Evolutionary conservation across 2,888 invertebrate genomes (phyloP), one percentile per base, ranked within the genome.

Genomic region (Nowickia ferox): DNA sequence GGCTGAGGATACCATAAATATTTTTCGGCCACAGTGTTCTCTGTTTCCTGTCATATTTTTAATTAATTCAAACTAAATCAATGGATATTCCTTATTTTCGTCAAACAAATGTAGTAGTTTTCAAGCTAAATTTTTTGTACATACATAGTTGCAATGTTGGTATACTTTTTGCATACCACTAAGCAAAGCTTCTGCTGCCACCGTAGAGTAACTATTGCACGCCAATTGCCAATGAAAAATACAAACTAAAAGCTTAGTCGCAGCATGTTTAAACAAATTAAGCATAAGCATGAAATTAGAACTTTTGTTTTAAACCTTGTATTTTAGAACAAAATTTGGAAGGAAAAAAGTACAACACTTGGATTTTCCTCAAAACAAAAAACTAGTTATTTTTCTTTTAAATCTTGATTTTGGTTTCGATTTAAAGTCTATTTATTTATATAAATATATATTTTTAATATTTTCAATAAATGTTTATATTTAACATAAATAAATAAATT

Each of bases 401-500:
- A 81, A 85, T 85, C 82, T 86, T 76, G 79, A 83, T 86, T 71
- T 59, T 46, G 40, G n/a, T 44, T 53, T 46, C 44, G 61, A 71
- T 63, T 63, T 48, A 48, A 40, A 59, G 42, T 51, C 42, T 42
- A 76, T 79, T 71, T 55, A 48, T 61, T 46, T 42, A 8, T 44
- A 6, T 48, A 38, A n/a, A n/a, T 59, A 30, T 30, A 30, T 46
- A 15, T 55, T 48, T 69, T 72, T 59, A 40, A 40, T 80, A 53
- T 69, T 81, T 69, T 77, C 57, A 83, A 86, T 86, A 86, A 86
- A 75, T 82, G 82, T 75, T 86, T 83, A 66, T 85, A 85, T 83
- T 86, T 79, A 86, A 86, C 78, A 83, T 79, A 86, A 86, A 86
- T 86, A 83, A 86, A 86, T 88, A 87, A 88, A 88, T 88, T 88